Base-by-base conservation (phyloP, 2,113 vertebrate species). In the Triplophysa dalaica region DNA sequence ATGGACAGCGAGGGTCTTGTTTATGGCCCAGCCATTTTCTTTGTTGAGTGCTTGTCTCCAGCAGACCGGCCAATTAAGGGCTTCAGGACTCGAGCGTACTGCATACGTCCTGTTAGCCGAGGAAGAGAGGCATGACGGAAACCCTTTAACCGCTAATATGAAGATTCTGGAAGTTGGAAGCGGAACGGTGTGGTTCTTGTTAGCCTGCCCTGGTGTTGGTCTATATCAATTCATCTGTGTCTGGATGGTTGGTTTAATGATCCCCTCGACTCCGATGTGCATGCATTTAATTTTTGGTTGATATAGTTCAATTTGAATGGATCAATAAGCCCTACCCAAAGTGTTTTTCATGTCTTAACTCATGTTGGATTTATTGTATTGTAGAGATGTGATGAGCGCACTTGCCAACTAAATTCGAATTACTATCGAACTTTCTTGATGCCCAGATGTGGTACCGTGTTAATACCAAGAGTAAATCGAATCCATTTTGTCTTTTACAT, bases 11-110 rank as follows among this genome's bases (percentile, higher is more conserved):
- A 82, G 58, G 54, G 61, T 62, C 76, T 79, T 69, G 75, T 76
- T 70, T 72, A 74, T 67, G 67, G 70, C 41, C 50, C n/a, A 45
- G 69, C 70, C 48, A 50, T 29, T 64, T 48, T 70, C 54, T 75
- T 75, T 78, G 64, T 78, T 65, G 68, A 77, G 63, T 81, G 79
- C 74, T 74, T 33, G 76, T 84, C 29, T 81, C 68, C 29, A 45
- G 58, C 38, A 78, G 48, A 22, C 38, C 9, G 8, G 50, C 58
- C 79, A 78, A 84, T 84, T 81, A 78, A 78, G 67, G 10, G 50
- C 67, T 58, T 21, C 33, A 66, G 17, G 33, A 41, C 56, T 21
- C 69, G 29, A n/a, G 63, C 11, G 1, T 13, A 41, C 75, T 84
- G 22, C 45, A 81, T 24, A 17, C 19, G 45, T 60, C 45, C 63